These are phyloP conservation scores for Nesogale talazaci DNA, from an alignment of 2,113 vertebrate genomes.

Conservation along the genomic window DNA sequence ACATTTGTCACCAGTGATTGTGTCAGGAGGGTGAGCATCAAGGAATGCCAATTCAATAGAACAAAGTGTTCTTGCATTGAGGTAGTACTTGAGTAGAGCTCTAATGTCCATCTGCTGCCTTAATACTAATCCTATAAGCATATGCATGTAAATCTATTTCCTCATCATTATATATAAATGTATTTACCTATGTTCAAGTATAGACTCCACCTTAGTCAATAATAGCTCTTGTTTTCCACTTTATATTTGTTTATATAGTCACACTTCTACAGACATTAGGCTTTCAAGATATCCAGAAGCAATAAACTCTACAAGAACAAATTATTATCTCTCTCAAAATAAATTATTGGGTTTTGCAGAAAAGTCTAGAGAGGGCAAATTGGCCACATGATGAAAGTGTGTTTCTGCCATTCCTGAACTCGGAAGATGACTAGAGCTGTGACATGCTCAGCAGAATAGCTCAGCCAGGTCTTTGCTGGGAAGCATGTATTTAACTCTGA, in stretches of 20 bases:
- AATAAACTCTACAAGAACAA: background rate
- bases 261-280: slow-evolving; percentile 35
- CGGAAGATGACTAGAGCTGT: background rate
- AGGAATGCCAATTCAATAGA: no score
- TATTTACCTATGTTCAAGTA: no score
- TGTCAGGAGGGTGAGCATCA: no score
- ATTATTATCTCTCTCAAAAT: slow-evolving; percentile 33
- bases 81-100: no score
- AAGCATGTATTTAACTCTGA: background rate
- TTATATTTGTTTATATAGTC: background rate
- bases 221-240: background rate
- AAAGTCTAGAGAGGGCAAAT: background rate
- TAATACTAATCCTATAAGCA: no score
- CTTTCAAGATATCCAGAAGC: slow-evolving; percentile 25
- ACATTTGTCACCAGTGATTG: no score
- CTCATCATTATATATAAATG: no score
- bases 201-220: no score
- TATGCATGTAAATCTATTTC: no score
- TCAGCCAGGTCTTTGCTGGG: background rate
- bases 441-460: background rate
- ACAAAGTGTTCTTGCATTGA: no score
- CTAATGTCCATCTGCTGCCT: no score
- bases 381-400: background rate
- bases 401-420: background rate
- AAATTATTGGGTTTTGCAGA: background rate